phyloP scores from a whole-genome alignment of 2,113 vertebrate species.

The Mobula hypostoma region DNA sequence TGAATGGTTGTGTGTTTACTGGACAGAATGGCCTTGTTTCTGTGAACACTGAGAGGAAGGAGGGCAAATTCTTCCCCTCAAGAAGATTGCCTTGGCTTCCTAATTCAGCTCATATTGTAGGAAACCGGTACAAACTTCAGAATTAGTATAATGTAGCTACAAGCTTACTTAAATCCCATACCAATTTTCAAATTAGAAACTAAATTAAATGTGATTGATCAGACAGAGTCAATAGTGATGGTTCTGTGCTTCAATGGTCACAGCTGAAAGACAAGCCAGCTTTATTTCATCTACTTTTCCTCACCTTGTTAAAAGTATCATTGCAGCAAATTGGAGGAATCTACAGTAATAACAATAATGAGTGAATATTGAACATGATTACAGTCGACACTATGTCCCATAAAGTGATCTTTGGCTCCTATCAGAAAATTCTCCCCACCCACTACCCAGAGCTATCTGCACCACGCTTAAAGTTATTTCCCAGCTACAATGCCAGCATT shows the following conservation, averaged over 20 bases:
- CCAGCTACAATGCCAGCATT: neutral
- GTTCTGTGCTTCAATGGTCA: neutral
- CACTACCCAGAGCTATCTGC: neutral
- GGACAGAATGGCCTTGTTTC: too few relatives aligned
- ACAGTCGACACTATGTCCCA: neutral
- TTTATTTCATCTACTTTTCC: neutral
- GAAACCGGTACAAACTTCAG: neutral
- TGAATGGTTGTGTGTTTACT: too few relatives aligned
- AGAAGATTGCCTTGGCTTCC: too few relatives aligned
- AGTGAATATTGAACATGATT: slow-evolving; percentile 14
- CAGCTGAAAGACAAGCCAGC: neutral
- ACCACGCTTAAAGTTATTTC: neutral
- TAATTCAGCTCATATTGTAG: too few relatives aligned
- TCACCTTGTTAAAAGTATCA: neutral
- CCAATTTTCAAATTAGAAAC: slow-evolving; percentile 23
- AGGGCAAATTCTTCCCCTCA: too few relatives aligned
- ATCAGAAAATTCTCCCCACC: neutral
- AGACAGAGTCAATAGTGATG: neutral
- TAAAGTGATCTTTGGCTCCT: neutral
- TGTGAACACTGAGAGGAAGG: too few relatives aligned
- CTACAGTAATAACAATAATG: neutral
- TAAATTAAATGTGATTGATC: slow-evolving; percentile 27
- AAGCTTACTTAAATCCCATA: neutral
- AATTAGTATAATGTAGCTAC: neutral
- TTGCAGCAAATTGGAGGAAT: neutral